phyloP scores from a whole-genome alignment of 2,888 invertebrate genomes.

The Pemphredon lugubris region DNA sequence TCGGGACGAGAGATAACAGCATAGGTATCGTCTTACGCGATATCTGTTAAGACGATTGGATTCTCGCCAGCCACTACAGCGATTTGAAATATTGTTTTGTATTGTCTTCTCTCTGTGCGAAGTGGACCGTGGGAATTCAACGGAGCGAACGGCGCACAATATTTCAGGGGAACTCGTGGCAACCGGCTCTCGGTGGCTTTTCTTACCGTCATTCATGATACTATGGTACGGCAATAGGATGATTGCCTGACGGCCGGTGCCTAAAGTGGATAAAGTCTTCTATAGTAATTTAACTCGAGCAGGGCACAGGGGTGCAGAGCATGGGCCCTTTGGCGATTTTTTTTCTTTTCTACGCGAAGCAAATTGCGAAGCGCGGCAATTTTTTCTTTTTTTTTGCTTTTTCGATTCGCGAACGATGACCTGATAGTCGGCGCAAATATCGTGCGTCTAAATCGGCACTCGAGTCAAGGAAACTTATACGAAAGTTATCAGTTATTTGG shows the following conservation, averaged over 20 bases:
- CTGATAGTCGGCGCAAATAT: no score
- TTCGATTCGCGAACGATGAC: not conserved
- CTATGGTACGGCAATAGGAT: constrained; percentile 77
- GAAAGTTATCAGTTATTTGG: no score
- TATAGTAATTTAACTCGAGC: constrained; percentile 75
- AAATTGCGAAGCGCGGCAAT: not conserved
- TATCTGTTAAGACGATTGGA: not conserved
- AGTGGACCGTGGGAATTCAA: constrained; percentile 66
- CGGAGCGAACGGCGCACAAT: constrained; percentile 57
- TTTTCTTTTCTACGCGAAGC: constrained; percentile 2
- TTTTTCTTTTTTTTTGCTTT: not conserved
- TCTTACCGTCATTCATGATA: constrained; percentile 77
- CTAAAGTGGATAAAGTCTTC: constrained; percentile 79
- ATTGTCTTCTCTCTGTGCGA: constrained; percentile 49
- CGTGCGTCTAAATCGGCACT: no score
- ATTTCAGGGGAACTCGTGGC: constrained; percentile 72
- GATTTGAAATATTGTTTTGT: constrained; percentile 33
- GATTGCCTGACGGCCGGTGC: constrained; percentile 76
- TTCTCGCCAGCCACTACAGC: no score
- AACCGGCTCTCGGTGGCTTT: constrained; percentile 70
- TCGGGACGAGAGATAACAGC: constrained; percentile 15
- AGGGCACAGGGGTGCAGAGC: constrained; percentile 65
- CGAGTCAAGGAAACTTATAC: no score
- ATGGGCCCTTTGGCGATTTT: constrained; percentile 40
- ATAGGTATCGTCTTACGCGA: no score